phyloP scores from a whole-genome alignment of 37 sponge, comb jelly and placozoan species.

The Corticium candelabrum region DNA sequence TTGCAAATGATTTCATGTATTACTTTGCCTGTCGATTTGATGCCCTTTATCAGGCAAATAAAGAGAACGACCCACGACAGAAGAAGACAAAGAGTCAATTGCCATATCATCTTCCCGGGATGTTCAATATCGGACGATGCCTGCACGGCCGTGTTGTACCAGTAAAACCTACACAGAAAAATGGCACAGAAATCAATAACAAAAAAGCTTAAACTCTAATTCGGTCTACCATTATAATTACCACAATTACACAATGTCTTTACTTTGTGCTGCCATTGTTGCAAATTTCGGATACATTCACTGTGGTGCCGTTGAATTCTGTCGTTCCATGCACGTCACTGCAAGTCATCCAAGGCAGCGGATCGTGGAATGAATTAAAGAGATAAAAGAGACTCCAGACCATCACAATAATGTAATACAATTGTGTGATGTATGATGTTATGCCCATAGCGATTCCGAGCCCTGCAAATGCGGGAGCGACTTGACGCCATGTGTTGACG shows the following conservation, averaged over 20 bases:
- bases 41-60: slow-evolving; percentile 82
- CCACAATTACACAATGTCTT: too few species aligned
- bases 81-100: slow-evolving; percentile 50
- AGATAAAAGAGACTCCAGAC: slow-evolving; percentile 81
- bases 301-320: too few species aligned
- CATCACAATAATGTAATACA: slow-evolving; percentile 93
- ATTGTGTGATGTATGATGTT: slow-evolving; percentile 40
- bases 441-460: slow-evolving; percentile 64
- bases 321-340: slow-evolving; percentile 13
- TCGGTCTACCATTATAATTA: too few species aligned
- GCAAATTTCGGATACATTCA: too few species aligned
- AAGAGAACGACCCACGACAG: slow-evolving; percentile 78
- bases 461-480: slow-evolving; percentile 71
- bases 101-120: slow-evolving; percentile 77
- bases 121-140: slow-evolving; percentile 40
- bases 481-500: slow-evolving; percentile 46
- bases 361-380: slow-evolving; percentile 67
- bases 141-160: slow-evolving; percentile 61
- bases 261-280: too few species aligned
- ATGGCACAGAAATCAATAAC: too few species aligned
- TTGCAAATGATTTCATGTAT: too few species aligned
- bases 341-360: slow-evolving; percentile 90
- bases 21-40: slow-evolving; percentile 81
- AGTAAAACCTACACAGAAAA: slow-evolving; percentile 91
- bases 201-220: too few species aligned